A percentile compares a stretch with the other conserved stretches of the same genome.
Evolutionary conservation across 2,113 vertebrate genomes (phyloP).

Genomic region (Vidua chalybeata): DNA sequence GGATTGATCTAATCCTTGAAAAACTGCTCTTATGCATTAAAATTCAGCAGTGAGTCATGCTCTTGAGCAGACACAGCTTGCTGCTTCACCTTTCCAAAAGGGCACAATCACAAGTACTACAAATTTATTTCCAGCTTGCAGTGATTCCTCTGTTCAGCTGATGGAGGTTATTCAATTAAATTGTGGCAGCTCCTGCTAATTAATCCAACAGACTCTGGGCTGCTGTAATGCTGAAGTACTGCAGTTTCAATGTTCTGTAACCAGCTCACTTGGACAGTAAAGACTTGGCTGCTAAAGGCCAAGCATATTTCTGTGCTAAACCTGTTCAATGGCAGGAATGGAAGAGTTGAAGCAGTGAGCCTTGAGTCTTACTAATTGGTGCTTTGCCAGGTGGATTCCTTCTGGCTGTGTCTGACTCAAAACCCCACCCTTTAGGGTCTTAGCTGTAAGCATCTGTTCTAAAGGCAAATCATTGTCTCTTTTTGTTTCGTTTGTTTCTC

Average conservation of each 20-base stretch:
- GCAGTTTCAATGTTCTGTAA: not conserved
- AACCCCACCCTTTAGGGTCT: not conserved
- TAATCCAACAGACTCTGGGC: not conserved
- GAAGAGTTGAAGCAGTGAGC: not conserved
- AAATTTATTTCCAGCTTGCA: not conserved
- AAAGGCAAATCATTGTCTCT: slow-evolving; percentile 62
- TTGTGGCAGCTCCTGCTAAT: not conserved
- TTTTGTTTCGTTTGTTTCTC: slow-evolving; percentile 53
- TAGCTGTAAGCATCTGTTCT: slow-evolving; percentile 22
- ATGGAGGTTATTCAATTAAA: not conserved
- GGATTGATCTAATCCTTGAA: not conserved
- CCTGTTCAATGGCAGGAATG: not conserved
- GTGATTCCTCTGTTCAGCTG: not conserved
- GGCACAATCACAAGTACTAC: not conserved
- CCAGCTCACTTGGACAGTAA: not conserved
- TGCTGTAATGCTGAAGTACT: not conserved
- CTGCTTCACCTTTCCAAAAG: not conserved
- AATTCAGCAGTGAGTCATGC: not conserved
- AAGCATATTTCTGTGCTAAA: not conserved
- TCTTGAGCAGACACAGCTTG: not conserved
- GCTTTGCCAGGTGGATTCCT: not conserved
- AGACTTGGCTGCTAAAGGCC: not conserved
- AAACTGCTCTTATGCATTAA: not conserved
- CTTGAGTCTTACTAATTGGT: not conserved
- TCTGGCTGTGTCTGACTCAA: not conserved